Percentiles rank a stretch among this genome's conserved stretches.
phyloP scores from a whole-genome alignment of 2,888 invertebrate species.

The Agonopterix alstromeriana region DNA sequence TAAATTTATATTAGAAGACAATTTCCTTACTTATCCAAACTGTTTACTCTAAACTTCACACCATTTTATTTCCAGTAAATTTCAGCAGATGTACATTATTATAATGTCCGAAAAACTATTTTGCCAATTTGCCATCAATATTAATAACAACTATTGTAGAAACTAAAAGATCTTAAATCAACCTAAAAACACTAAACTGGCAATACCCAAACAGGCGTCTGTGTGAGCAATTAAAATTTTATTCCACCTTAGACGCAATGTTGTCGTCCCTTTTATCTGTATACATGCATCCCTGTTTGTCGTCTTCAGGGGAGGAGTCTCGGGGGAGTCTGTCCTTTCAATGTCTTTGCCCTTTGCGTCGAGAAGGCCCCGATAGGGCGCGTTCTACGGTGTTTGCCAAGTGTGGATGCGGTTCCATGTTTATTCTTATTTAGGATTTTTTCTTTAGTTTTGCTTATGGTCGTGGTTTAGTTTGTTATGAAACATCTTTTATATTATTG shows the following conservation, averaged over 20 bases:
- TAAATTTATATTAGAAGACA: no score
- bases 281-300: conserved; percentile 50
- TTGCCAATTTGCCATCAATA: no score
- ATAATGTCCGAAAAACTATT: no score
- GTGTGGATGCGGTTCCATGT: conserved; percentile 41
- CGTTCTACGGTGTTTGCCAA: conserved; percentile 31
- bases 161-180: no score
- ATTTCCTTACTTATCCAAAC: no score
- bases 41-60: no score
- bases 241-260: conserved; percentile 69
- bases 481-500: no score
- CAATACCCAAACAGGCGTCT: conserved; percentile 22
- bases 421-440: conserved; percentile 10
- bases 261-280: conserved; percentile 35
- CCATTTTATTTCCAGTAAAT: no score
- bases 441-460: conserved; percentile 10
- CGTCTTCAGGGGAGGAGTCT: conserved; percentile 76
- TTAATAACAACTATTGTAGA: no score
- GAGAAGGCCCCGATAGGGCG: conserved; percentile 46
- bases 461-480: not conserved
- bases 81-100: no score
- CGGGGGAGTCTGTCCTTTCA: conserved; percentile 81
- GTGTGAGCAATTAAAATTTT: conserved; percentile 76
- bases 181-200: no score
- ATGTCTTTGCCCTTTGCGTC: conserved; percentile 78